Base-by-base conservation (phyloP, 2,113 vertebrate species). In the Morone saxatilis region DNA sequence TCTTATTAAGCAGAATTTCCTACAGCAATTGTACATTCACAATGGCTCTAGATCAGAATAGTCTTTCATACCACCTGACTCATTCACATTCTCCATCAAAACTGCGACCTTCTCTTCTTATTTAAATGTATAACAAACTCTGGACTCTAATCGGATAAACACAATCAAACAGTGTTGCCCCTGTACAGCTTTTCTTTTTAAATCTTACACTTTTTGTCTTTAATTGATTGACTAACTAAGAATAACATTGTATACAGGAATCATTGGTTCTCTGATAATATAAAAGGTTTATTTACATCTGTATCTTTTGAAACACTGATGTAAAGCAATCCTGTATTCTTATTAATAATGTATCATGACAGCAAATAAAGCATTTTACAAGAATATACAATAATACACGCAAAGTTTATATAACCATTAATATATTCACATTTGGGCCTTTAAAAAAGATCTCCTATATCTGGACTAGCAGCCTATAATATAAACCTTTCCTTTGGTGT, bases 11-110 rank as follows among this genome's bases (percentile, higher is more conserved):
- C 65, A 76, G 20, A 50, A 8, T 86, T 72, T 81, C 61, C 57
- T 78, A 19, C n/a, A 41, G 31, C 31, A 43, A 45, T 78, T 65
- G 81, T 92, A 89, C 89, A 88, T 90, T 93, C 87, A 86, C 66
- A 76, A 60, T 65, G 47, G 50, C 75, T 75, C 17, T 1, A 57
- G 70, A 65, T 59, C 62, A 89, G 84, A 82, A 76, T 56, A 76
- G 4, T 13, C 50, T 66, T 80, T 78, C 68, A 75, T 22, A 31
- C 17, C 25, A 83, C 10, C 31, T 47, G 36, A 81, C 45, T n/a
- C 59, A 19, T 69, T 86, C 47, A 83, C 78, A 69, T 77, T 82
- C 73, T 68, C 48, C 43, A 47, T 51, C 16, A 63, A 62, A 71
- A 25, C 22, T 2, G 5, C 22, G 16, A 66, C 12, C 22, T 74